Evolutionary conservation across 1,140 invertebrate species (phyloP).

Genomic region (Bombus waltoni): DNA sequence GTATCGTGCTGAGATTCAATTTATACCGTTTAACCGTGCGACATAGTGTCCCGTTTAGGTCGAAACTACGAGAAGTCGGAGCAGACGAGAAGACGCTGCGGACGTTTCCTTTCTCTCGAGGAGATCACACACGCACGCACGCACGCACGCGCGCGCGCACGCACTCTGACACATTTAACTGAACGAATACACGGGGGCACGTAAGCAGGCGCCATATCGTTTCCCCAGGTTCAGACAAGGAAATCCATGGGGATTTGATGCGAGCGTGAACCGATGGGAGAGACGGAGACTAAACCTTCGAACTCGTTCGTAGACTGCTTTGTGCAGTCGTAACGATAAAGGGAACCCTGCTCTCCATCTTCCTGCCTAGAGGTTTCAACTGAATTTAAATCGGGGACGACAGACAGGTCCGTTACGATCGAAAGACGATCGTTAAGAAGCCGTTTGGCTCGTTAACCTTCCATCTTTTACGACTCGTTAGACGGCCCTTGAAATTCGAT

Average conservation of each 20-base stretch:
- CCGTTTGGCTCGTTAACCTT: conserved; percentile 46
- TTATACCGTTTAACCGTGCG: too few relatives aligned
- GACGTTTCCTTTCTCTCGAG: background rate
- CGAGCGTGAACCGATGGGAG: background rate
- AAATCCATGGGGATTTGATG: background rate
- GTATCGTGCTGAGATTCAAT: background rate
- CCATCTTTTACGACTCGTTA: conserved; percentile 41
- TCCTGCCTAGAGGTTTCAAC: background rate
- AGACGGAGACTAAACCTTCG: background rate
- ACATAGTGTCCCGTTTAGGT: background rate
- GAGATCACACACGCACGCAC: background rate
- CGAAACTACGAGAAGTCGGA: background rate
- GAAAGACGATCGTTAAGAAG: conserved; percentile 42
- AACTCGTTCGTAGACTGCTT: background rate
- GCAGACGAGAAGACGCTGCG: conserved; percentile 1
- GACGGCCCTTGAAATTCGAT: background rate
- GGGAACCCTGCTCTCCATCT: background rate
- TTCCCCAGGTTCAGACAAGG: background rate
- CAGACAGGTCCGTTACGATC: conserved; percentile 3
- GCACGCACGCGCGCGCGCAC: too few relatives aligned
- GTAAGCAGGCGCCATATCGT: background rate
- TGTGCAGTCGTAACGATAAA: background rate
- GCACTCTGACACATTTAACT: background rate
- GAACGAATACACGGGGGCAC: conserved; percentile 12
- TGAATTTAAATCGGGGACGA: conserved; percentile 4